phyloP scores from a whole-genome alignment of 2,888 invertebrate species.

The Yponomeuta plumbellus region DNA sequence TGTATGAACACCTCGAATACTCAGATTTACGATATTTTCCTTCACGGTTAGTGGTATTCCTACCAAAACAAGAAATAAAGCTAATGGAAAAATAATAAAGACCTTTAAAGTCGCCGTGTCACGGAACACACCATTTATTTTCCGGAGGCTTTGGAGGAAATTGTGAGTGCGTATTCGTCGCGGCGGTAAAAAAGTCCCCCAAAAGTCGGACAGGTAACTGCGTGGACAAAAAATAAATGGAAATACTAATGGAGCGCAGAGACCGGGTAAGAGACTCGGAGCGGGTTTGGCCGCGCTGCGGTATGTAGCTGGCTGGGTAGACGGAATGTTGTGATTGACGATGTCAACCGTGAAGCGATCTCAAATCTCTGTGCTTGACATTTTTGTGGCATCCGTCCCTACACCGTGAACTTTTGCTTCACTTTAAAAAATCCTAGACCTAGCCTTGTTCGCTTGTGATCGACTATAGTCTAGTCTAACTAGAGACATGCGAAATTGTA shows the following conservation, averaged over 20 bases:
- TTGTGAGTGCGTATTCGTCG: slow-evolving; percentile 64
- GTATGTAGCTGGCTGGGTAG: slow-evolving; percentile 40
- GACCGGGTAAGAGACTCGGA: slow-evolving; percentile 40
- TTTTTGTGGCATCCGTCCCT: not conserved
- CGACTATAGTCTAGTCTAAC: too few relatives aligned
- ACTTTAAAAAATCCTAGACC: too few relatives aligned
- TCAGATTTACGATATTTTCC: too few relatives aligned
- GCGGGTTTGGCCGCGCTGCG: slow-evolving; percentile 38
- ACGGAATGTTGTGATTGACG: slow-evolving; percentile 17
- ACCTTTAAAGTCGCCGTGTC: slow-evolving; percentile 24
- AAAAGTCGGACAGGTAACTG: slow-evolving; percentile 66
- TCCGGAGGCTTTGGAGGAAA: slow-evolving; percentile 62
- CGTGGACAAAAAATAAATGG: slow-evolving; percentile 74
- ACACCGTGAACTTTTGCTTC: not conserved
- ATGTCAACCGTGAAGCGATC: not conserved
- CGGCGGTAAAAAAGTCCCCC: slow-evolving; percentile 69
- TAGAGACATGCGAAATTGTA: too few relatives aligned
- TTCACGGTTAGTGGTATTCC: too few relatives aligned
- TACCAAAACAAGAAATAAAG: slow-evolving; percentile 21
- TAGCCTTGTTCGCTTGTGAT: too few relatives aligned
- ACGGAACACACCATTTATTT: slow-evolving; percentile 66
- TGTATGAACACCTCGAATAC: too few relatives aligned
- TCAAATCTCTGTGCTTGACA: not conserved
- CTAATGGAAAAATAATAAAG: slow-evolving; percentile 61
- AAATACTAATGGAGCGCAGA: slow-evolving; percentile 74